phyloP scores from a whole-genome alignment of 2,113 vertebrate genomes.

The Burhinus bistriatus region DNA sequence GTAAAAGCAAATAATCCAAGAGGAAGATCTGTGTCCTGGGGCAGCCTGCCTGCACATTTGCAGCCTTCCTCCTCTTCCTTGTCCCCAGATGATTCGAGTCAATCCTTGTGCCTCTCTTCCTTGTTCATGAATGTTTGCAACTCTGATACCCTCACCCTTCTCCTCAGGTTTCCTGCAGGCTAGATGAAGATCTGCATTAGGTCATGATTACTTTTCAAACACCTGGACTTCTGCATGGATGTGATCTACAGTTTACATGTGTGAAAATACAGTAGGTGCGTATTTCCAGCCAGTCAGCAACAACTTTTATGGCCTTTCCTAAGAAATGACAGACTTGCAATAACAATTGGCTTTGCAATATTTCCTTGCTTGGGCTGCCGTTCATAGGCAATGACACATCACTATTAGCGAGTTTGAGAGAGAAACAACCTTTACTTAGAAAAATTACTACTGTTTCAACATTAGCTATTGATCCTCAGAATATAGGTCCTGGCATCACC shows the following conservation, averaged over 20 bases:
- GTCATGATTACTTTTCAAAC: neutral
- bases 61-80: neutral
- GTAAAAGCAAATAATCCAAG: neutral
- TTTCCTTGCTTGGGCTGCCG: neutral
- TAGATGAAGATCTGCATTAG: neutral
- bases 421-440: neutral
- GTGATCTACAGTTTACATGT: neutral
- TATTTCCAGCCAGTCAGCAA: neutral
- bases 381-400: neutral
- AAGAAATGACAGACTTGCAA: neutral
- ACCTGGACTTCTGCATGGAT: neutral
- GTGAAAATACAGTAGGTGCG: neutral
- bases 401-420: neutral
- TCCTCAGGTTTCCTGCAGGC: neutral
- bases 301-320: neutral
- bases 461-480: neutral
- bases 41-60: neutral
- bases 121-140: neutral
- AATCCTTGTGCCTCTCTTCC: neutral
- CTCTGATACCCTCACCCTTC: neutral
- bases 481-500: neutral
- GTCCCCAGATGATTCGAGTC: neutral
- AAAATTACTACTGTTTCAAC: neutral
- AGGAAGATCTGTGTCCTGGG: neutral
- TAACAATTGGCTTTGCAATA: neutral